Base-by-base conservation (phyloP, 2,888 invertebrate genomes). In the Diadegma fenestrale region DNA sequence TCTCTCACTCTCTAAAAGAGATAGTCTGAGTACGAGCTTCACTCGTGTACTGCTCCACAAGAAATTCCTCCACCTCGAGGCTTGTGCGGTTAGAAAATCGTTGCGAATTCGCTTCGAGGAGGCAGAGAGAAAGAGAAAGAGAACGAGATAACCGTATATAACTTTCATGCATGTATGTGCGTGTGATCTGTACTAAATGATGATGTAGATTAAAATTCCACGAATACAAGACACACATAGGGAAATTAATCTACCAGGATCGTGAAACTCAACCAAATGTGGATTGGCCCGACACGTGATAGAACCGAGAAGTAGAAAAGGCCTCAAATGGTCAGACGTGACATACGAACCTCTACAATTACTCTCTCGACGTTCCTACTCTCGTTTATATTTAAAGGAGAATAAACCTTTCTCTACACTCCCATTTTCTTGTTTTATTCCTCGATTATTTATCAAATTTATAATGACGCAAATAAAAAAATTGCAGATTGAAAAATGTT, bases 11-110 rank as follows among this genome's bases (percentile, higher is more conserved):
- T 72, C 58, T 19, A 41, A 63, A 61, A 17, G 82, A 79, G 79
- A 82, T 85, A 82, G 75, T 77, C 45, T 54, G 77, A 66, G n/a
- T 37, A 68, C 71, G 54, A 77, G 72, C 68, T 78, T 85, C 78
- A 64, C 81, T 54, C 77, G 66, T 66, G 73, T 75, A 63, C 81
- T 75, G 51, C 81, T 78, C 58, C 37, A 66, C 79, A 71, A 71
- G 87, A 83, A 87, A 86, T 86, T 87, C 87, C 87, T 80, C 69
- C 45, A 75, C 77, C 80, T 69, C 82, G 80, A 84, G 76, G 71
- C 58, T 69, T 37, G 77, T 72, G 84, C 82, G 82, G 82, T 85
- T 63, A 66, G 81, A 84, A 84, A 86, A 84, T 86, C 81, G 80
- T 75, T 84, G 84, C 71, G 77, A 82, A 84, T 86, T 82, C 72